Percentiles rank a stretch among this genome's conserved stretches.
Conservation (phyloP, 2,113 vertebrate species). For the Madoqua kirkii region DNA sequence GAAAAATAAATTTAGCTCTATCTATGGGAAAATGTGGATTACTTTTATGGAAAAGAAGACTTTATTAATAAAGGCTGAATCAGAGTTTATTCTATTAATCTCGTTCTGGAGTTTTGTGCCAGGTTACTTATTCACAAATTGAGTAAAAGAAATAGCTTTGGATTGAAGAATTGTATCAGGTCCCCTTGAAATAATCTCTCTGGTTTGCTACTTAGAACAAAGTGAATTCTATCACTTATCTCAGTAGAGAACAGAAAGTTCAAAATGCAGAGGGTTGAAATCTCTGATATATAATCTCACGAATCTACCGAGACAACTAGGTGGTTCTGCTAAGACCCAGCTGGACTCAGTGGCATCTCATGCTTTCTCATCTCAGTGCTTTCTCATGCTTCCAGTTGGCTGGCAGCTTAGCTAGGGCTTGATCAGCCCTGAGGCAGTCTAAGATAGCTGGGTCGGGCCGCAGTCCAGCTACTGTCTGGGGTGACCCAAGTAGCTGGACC, state of each 20-base stretch:
- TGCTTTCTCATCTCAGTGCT: neutral
- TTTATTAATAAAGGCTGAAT: neutral
- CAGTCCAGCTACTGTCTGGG: neutral
- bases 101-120: neutral
- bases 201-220: neutral
- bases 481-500: accelerated
- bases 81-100: neutral
- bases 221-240: neutral
- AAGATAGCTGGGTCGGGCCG: neutral
- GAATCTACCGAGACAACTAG: neutral
- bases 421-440: no score
- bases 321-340: neutral
- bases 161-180: neutral
- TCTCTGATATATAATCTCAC: neutral
- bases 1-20: neutral
- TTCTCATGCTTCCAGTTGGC: neutral
- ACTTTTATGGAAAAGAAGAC: neutral
- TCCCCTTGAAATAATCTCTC: neutral
- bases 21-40: neutral
- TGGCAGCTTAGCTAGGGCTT: neutral
- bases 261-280: neutral
- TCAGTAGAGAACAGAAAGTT: neutral
- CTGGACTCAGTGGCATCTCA: neutral
- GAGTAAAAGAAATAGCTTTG: neutral
- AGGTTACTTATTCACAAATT: neutral